Conservation (phyloP, 2,888 invertebrate species). For the Lycocerus yunnanus region DNA sequence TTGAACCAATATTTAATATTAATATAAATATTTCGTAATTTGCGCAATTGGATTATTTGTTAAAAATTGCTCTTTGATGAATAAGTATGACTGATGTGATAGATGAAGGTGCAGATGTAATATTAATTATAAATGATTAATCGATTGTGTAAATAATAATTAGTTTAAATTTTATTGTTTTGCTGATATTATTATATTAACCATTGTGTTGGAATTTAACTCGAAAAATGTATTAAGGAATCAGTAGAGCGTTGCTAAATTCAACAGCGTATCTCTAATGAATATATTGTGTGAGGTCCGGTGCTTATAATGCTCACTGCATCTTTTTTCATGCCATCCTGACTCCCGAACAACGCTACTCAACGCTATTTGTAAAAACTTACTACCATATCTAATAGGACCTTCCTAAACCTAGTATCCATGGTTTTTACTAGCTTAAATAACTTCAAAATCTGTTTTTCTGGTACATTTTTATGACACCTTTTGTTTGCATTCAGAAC, state of each 20-base stretch:
- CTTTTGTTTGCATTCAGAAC: slow-evolving; percentile 37
- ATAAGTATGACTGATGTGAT: not conserved
- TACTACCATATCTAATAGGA: slow-evolving; percentile 31
- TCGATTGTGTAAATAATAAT: not conserved
- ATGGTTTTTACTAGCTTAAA: slow-evolving; percentile 30
- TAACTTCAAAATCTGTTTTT: slow-evolving; percentile 38
- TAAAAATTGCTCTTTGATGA: not conserved
- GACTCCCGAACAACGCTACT: slow-evolving; percentile 18
- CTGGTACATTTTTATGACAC: slow-evolving; percentile 38
- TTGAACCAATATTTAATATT: not conserved
- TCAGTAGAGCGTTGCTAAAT: slow-evolving; percentile 50
- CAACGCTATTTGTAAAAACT: slow-evolving; percentile 26
- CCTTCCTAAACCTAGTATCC: slow-evolving; percentile 30
- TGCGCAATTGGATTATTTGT: not conserved
- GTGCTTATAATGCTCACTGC: slow-evolving; percentile 17
- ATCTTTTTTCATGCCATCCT: slow-evolving; percentile 19
- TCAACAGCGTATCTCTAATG: slow-evolving; percentile 51
- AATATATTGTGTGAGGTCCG: slow-evolving; percentile 50
- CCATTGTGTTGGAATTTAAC: slow-evolving; percentile 4
- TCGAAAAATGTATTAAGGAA: slow-evolving; percentile 18
- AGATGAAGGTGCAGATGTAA: not conserved
- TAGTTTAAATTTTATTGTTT: not conserved
- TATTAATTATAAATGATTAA: not conserved
- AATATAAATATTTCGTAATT: slow-evolving; percentile 1
- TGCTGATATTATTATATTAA: not conserved